Evolutionary conservation across 2,113 vertebrate genomes (phyloP).

Genomic region (Nannobrachium achirus): DNA sequence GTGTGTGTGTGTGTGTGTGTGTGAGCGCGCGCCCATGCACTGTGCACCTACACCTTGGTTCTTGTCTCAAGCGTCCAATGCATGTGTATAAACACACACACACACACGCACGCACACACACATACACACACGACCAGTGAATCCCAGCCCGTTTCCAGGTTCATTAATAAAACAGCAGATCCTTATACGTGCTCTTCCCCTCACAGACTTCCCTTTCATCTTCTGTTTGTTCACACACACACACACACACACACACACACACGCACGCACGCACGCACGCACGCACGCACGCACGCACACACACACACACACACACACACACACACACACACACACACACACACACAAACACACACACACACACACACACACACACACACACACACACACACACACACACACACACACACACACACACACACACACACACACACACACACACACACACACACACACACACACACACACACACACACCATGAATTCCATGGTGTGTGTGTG

Average conservation of each 20-base stretch:
- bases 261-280: slow-evolving; percentile 55
- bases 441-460: neutral
- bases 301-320: slow-evolving; percentile 47
- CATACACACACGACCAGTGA: slow-evolving; percentile 54
- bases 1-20: slow-evolving; percentile 25
- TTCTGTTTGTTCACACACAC: slow-evolving; percentile 77
- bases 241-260: slow-evolving; percentile 46
- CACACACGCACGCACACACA: slow-evolving; percentile 29
- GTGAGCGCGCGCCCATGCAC: slow-evolving; percentile 7
- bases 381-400: slow-evolving; percentile 62
- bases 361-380: slow-evolving; percentile 35
- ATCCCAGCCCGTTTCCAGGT: slow-evolving; percentile 76
- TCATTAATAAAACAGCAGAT: slow-evolving; percentile 84
- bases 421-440: slow-evolving; percentile 64
- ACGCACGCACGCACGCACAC: too few species aligned
- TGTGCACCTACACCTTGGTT: slow-evolving; percentile 52
- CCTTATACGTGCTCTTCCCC: slow-evolving; percentile 79
- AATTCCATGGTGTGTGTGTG: slow-evolving; percentile 37
- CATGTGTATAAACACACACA: slow-evolving; percentile 23
- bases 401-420: slow-evolving; percentile 47
- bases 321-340: slow-evolving; percentile 55
- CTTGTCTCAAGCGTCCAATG: slow-evolving; percentile 28
- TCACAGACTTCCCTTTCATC: slow-evolving; percentile 80
- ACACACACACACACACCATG: slow-evolving; percentile 69
- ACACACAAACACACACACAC: slow-evolving; percentile 67